phyloP scores from a whole-genome alignment of 2,797 vertebrate species.

The Acropternis orthonyx region DNA sequence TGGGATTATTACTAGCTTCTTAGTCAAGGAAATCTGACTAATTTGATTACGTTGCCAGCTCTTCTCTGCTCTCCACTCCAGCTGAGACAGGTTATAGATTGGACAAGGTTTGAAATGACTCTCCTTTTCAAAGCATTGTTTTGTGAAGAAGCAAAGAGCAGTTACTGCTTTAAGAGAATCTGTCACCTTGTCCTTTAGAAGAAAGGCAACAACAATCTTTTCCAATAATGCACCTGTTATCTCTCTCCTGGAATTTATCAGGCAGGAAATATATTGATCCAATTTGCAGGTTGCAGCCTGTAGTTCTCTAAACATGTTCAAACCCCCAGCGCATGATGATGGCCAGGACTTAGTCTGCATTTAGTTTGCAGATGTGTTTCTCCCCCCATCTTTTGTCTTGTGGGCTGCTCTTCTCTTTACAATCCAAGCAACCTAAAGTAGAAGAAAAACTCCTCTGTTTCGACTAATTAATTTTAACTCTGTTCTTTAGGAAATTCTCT shows the following conservation, averaged over 20 bases:
- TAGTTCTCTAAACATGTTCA: constrained; percentile 25
- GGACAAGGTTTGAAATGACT: neutral
- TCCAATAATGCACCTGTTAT: constrained; percentile 49
- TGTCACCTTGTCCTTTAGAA: constrained; percentile 59
- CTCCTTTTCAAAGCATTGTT: neutral
- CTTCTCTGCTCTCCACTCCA: neutral
- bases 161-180: constrained; percentile 15
- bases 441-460: constrained; percentile 8
- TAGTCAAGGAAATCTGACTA: neutral
- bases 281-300: constrained; percentile 58
- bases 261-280: constrained; percentile 63
- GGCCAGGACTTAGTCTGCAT: neutral
- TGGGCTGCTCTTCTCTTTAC: neutral
- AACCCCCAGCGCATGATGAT: constrained; percentile 11
- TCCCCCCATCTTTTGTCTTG: neutral
- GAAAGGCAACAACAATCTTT: constrained; percentile 51
- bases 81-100: neutral
- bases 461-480: neutral
- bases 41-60: neutral
- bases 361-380: neutral
- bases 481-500: neutral
- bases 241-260: constrained; percentile 60
- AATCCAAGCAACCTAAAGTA: neutral
- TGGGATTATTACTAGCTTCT: neutral
- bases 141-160: neutral